Base-by-base conservation (phyloP, 2,888 invertebrate genomes). In the Scaptomyza flava region DNA sequence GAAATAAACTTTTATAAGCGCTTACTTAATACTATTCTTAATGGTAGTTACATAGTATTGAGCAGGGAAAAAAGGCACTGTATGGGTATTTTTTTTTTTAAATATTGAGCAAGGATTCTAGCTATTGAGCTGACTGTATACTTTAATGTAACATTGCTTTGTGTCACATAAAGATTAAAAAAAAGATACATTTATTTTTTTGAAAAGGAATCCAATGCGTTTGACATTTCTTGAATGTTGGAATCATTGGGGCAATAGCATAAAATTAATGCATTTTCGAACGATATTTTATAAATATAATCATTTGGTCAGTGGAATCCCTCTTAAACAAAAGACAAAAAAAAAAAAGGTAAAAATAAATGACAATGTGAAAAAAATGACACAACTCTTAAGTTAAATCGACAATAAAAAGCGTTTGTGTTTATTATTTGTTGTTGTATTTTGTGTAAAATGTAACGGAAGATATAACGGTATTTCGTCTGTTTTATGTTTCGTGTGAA, bases 11-110 rank as follows among this genome's bases (percentile, higher is more conserved):
- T 52, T 36, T 9, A 36, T 27, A 34, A 45, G 41, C 23, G 23
- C 36, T 6, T 11, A 27, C 23, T 36, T 14, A n/a, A 50, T 51
- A 36, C 36, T 4, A 34, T 6, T 14, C 12, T 33, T 6, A 27
- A 36, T 27, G 34, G 33, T 34, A 54, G 33, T 17, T 34, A n/a
- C n/a, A 50, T 34, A 47, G 42, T 31, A 50, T 27, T 43, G 31
- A 47, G 9, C 43, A 43, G 14, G 14, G 23, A 14, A 38, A 47
- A 20, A 72, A 72, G 73, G 73, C 72, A 72, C 73, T 72, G 33
- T 1, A 38, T 4, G 31, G 43, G 4, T 20, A 4, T 47, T 7
- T 6, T 17, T 31, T 11, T 12, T 30, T 56, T 51, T 2, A 3
- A 27, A 6, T 12, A 46, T 17, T 34, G 46, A 52, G 42, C 48